phyloP scores from a whole-genome alignment of 64 coral and sea anemone species.

The Montipora foliosa region DNA sequence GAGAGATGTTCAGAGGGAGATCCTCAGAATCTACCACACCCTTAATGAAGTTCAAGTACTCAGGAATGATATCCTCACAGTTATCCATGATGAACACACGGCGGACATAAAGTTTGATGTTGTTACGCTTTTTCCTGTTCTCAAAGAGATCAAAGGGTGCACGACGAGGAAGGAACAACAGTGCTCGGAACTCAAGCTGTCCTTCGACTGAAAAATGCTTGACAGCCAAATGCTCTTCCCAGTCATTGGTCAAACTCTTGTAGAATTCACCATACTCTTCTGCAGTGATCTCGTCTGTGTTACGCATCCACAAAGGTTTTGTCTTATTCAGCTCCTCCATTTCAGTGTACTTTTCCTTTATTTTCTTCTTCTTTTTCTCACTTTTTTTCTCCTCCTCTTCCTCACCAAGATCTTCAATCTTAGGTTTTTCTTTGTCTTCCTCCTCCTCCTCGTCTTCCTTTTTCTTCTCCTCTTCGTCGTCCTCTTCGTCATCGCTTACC shows the following conservation, averaged over 20 bases:
- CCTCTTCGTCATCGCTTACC: conserved; percentile 88
- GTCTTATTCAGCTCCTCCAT: conserved; percentile 97
- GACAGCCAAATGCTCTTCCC: conserved; percentile 98
- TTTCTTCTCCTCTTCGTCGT: conserved; percentile 81
- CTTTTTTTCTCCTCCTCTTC: conserved; percentile 80
- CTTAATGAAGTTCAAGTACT: conserved; percentile 99
- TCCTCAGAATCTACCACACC: conserved; percentile 99
- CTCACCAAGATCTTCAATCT: conserved; percentile 94
- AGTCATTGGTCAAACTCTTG: conserved; percentile 99
- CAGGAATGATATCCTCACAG: conserved; percentile 97
- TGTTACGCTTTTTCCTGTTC: conserved; percentile 98
- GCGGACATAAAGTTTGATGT: conserved; percentile 99
- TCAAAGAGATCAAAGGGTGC: conserved; percentile 99
- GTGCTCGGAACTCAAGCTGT: conserved; percentile 93
- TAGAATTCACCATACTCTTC: conserved; percentile 99
- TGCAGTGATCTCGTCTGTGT: conserved; percentile 93
- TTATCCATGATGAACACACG: conserved; percentile 99
- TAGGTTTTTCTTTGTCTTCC: conserved; percentile 76
- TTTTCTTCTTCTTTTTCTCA: conserved; percentile 98
- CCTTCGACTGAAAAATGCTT: conserved; percentile 99
- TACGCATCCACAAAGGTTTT: conserved; percentile 99
- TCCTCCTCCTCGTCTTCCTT: conserved; percentile 64
- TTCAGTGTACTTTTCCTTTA: conserved; percentile 97
- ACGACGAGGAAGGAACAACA: conserved; percentile 92
- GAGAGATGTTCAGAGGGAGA: conserved; percentile 94